These are phyloP conservation scores for Apotomis turbidana DNA, from an alignment of 2,888 invertebrate species.

Conservation along the genomic window DNA sequence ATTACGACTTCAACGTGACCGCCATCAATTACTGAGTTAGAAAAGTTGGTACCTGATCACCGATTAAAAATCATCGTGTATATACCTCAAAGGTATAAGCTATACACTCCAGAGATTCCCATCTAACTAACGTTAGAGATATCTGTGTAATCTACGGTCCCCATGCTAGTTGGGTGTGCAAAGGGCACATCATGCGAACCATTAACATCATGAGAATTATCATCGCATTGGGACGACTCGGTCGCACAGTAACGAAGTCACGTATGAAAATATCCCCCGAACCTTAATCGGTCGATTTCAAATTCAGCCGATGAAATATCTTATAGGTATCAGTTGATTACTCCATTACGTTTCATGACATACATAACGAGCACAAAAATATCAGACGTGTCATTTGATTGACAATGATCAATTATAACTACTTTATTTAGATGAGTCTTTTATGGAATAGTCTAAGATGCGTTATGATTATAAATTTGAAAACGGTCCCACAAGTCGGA, in stretches of 20 bases:
- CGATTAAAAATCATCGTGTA: no score
- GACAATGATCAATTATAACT: no score
- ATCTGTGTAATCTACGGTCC: not conserved
- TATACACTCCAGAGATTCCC: not conserved
- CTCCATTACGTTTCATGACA: not conserved
- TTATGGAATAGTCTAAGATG: no score
- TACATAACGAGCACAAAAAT: no score
- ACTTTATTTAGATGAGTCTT: no score
- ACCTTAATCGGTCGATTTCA: slow-evolving; percentile 10
- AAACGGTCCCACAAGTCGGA: no score
- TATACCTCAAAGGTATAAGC: no score
- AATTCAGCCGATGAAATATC: not conserved
- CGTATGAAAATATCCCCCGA: slow-evolving; percentile 13
- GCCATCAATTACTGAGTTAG: no score
- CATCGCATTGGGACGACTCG: slow-evolving; percentile 9
- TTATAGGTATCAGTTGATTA: not conserved
- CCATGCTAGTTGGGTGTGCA: not conserved
- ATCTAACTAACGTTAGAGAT: not conserved
- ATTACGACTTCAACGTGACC: no score
- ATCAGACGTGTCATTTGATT: no score
- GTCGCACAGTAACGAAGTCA: slow-evolving; percentile 19
- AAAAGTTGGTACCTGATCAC: no score
- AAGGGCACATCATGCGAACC: not conserved
- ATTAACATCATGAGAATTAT: slow-evolving; percentile 8
- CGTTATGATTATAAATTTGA: no score